These are phyloP conservation scores for Eleutherodactylus coqui DNA, from an alignment of 2,797 vertebrate species.

Conservation along the genomic window DNA sequence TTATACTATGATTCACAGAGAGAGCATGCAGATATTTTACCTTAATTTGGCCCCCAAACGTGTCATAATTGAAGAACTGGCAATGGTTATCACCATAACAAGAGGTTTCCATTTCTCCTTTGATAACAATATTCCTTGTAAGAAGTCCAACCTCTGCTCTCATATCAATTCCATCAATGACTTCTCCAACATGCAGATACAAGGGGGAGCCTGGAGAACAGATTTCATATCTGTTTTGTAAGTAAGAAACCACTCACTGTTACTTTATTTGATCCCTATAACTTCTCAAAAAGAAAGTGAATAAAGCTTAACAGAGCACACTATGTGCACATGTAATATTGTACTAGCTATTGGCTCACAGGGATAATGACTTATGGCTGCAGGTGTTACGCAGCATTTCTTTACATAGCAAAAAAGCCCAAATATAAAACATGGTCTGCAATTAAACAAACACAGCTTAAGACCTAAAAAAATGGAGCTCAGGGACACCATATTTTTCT, in stretches of 20 bases:
- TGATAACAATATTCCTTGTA: slow-evolving; percentile 68
- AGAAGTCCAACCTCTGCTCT: slow-evolving; percentile 68
- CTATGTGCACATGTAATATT: not conserved
- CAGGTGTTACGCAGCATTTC: not conserved
- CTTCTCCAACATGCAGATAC: slow-evolving; percentile 68
- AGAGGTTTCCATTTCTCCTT: slow-evolving; percentile 70
- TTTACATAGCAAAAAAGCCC: not conserved
- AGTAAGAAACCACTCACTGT: not conserved
- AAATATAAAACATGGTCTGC: not conserved
- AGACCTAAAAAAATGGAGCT: not conserved
- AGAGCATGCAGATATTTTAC: slow-evolving; percentile 64
- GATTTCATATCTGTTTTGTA: slow-evolving; percentile 32
- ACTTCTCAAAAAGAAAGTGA: not conserved
- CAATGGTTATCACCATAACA: slow-evolving; percentile 67
- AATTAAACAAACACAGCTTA: not conserved
- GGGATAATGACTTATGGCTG: not conserved
- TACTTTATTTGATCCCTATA: not conserved
- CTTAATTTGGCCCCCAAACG: slow-evolving; percentile 69
- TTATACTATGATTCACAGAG: not conserved
- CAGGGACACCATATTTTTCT: not conserved
- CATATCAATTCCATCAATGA: slow-evolving; percentile 67
- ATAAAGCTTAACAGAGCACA: not conserved
- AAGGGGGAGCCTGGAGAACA: slow-evolving; percentile 68
- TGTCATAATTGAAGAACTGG: slow-evolving; percentile 68
- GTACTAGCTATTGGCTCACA: not conserved